Evolutionary conservation across 2,888 invertebrate species (phyloP).

Genomic region (Pammene aurita): DNA sequence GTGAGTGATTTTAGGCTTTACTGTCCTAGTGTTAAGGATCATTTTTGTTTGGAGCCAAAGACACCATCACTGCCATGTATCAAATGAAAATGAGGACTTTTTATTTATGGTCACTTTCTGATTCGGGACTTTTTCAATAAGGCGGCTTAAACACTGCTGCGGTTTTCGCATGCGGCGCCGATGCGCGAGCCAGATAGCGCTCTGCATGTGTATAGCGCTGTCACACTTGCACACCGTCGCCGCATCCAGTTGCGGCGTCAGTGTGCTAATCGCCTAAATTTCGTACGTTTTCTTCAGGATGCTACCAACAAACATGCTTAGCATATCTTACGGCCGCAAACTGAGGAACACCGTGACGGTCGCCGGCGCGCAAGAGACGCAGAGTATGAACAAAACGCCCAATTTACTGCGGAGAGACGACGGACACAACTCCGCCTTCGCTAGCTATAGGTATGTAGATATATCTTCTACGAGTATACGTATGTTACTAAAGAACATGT

Average conservation of each 20-base stretch:
- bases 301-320: conserved; percentile 68
- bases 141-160: too few relatives aligned
- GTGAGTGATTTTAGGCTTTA: conserved; percentile 48
- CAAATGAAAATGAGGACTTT: background rate
- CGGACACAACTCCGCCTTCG: conserved; percentile 75
- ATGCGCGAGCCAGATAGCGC: too few relatives aligned
- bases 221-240: too few relatives aligned
- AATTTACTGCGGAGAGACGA: conserved; percentile 62
- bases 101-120: background rate
- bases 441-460: conserved; percentile 67
- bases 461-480: too few relatives aligned
- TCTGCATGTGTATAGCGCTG: too few relatives aligned
- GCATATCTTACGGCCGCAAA: conserved; percentile 75
- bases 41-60: background rate
- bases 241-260: too few relatives aligned
- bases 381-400: conserved; percentile 49
- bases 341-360: conserved; percentile 51
- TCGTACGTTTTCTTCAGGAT: conserved; percentile 64
- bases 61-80: background rate
- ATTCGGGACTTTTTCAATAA: background rate
- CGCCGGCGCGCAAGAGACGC: conserved; percentile 36
- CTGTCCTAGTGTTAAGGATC: background rate
- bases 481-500: too few relatives aligned
- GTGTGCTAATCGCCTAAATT: too few relatives aligned
- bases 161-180: too few relatives aligned